Base-by-base conservation (phyloP, 2,888 invertebrate genomes). In the Aleiodes testaceus region DNA sequence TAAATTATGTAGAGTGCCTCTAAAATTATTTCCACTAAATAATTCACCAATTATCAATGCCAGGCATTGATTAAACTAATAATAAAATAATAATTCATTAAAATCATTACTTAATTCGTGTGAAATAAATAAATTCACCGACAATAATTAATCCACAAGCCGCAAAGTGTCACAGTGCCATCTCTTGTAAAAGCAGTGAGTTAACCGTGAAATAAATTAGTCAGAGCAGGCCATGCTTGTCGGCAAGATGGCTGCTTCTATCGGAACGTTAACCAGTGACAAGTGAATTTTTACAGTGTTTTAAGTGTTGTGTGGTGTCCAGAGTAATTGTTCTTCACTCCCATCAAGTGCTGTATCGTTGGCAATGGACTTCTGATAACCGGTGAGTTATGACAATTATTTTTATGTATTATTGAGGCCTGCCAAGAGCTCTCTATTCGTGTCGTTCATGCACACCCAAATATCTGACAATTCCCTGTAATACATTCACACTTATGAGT, bases 171-270 rank as follows among this genome's bases (percentile, higher is more conserved):
- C 6, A 7, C 7, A 16, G 30, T n/a, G 30, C n/a, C 1, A 55
- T 9, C 59, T 59, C 11, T 7, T 14, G 9, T 59, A 59, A 0
- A 36, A 42, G 42, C 12, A 36, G 42, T 42, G 5, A 1, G 2
- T 7, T 44, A 55, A 47, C 47, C 22, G 59, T 59, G 68, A 47
- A 44, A 20, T 18, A n/a, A 45, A 22, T 14, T 16, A 20, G 7
- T 36, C 14, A 59, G 59, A 59, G 36, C 36, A 59, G 59, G 69
- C 73, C 75, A 77, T 77, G 74, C 73, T 72, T 74, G 76, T 80
- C 78, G 79, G 78, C 79, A 83, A 79, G 78, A 83, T 83, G 83
- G 83, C 84, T 76, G 84, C 79, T 77, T 74, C 77, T 74, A 79
- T 66, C 77, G 79, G 79, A 77, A 74, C 78, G 79, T 81, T 79